Conservation (phyloP, 2,113 vertebrate species). For the Psephotus haematonotus region DNA sequence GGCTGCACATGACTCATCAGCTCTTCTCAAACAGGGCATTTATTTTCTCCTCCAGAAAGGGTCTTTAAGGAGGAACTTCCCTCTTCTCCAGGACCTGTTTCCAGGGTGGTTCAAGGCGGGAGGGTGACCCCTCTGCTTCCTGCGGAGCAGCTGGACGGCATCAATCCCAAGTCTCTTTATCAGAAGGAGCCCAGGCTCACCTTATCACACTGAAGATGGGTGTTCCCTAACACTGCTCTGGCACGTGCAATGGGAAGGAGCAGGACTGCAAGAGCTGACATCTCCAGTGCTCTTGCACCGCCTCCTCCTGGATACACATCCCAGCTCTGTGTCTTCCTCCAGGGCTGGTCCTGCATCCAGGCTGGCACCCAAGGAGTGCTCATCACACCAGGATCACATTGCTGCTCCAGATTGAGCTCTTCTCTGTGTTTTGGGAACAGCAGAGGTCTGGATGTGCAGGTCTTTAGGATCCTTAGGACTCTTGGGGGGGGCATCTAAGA, state of each 20-base stretch:
- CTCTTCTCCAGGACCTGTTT: neutral
- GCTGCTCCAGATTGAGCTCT: neutral
- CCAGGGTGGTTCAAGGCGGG: neutral
- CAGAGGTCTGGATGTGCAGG: neutral
- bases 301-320: neutral
- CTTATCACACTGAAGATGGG: neutral
- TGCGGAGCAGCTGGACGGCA: neutral
- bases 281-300: neutral
- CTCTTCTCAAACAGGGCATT: constrained; percentile 14
- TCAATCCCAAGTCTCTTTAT: neutral
- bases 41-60: constrained; percentile 10
- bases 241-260: rapidly evolving
- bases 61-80: constrained; percentile 15
- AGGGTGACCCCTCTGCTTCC: neutral
- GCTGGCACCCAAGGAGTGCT: neutral
- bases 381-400: rapidly evolving
- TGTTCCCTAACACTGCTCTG: neutral
- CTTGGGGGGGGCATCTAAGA: rapidly evolving
- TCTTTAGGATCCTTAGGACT: neutral
- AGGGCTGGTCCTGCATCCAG: neutral
- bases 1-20: constrained; percentile 17
- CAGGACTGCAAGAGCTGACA: neutral
- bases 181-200: neutral
- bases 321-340: neutral
- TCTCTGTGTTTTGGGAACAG: neutral